phyloP scores from a whole-genome alignment of 1,140 invertebrate genomes.

The Drosophila kikkawai region DNA sequence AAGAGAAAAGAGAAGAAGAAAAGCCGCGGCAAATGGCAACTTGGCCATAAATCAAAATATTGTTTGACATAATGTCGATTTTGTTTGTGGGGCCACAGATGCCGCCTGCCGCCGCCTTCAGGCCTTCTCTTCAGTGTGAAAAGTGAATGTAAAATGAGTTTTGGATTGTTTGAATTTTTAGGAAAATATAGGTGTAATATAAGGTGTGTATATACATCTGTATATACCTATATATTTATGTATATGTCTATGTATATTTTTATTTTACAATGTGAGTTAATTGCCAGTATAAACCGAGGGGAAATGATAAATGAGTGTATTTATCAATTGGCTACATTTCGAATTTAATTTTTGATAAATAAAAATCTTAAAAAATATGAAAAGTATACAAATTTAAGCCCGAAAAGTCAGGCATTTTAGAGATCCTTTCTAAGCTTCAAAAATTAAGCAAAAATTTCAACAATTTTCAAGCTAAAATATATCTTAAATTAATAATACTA shows the following conservation, averaged over 20 bases:
- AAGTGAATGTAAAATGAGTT: constrained; percentile 42
- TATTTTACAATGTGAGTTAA: background rate
- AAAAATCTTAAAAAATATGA: too few relatives aligned
- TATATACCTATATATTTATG: background rate
- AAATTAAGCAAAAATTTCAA: background rate
- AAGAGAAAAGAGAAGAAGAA: background rate
- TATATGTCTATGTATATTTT: background rate
- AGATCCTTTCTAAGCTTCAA: too few relatives aligned
- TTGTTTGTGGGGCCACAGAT: constrained; percentile 55
- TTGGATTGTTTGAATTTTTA: constrained; percentile 11
- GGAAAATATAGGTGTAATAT: background rate
- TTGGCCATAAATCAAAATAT: constrained; percentile 64
- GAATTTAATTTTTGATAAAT: background rate
- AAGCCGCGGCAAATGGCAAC: constrained; percentile 31
- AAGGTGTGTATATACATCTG: background rate
- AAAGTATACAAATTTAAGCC: too few relatives aligned
- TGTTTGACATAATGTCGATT: constrained; percentile 71
- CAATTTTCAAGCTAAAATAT: too few relatives aligned
- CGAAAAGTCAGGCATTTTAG: too few relatives aligned
- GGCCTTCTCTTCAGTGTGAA: constrained; percentile 1
- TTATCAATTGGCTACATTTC: constrained; percentile 16
- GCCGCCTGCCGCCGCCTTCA: constrained; percentile 34
- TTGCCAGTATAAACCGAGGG: constrained; percentile 18
- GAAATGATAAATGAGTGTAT: too few relatives aligned
- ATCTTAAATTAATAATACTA: too few relatives aligned